Base-by-base conservation (phyloP, 2,797 vertebrate species). In the Kryptolebias ocellatus region DNA sequence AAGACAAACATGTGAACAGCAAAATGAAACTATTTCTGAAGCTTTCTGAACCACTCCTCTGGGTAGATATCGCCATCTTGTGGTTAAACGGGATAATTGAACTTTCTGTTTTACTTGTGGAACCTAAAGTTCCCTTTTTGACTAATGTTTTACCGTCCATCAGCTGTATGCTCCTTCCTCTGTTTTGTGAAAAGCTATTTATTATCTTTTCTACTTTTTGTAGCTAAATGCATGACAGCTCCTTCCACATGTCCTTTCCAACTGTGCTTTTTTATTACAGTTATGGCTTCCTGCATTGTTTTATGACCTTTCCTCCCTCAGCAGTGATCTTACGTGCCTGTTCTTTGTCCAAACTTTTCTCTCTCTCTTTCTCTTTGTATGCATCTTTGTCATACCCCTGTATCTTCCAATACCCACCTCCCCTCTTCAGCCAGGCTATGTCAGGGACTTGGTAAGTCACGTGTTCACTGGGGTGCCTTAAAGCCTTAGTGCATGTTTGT, bases 361-460 rank as follows among this genome's bases (percentile, higher is more conserved):
- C 49, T 80, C 83, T 87, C 73, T 58, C 49, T 63, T 45, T 81
- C 83, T 87, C 74, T 59, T 53, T 59, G 34, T 92, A 71, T 86
- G 74, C 70, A 63, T 86, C 92, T 90, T 90, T 87, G 86, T 85
- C 89, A 92, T 90, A 90, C 89, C 90, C 90, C 92, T 89, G 79
- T 91, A 90, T 88, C 89, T 84, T 81, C 78, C 79, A 90, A 83
- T 54, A 84, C 83, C 90, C 89, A 74, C 91, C 83, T 95, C 92
- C 92, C 93, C 90, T 91, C 94, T 93, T 83, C 97, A 99, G 98
- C 96, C 96, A 95, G 95, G 97, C 95, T 96, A 94, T 96, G 90
- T 98, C 95, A 98, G 98, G 96, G 97, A 99, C 92, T 94, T 99
- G 98, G 98, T 99, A 98, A 99, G 98, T 99, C 76, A 44, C 60